Percentiles rank a stretch among this genome's conserved stretches.
Evolutionary conservation across 2,888 invertebrate genomes (phyloP).

Genomic region (Beris morrisii): DNA sequence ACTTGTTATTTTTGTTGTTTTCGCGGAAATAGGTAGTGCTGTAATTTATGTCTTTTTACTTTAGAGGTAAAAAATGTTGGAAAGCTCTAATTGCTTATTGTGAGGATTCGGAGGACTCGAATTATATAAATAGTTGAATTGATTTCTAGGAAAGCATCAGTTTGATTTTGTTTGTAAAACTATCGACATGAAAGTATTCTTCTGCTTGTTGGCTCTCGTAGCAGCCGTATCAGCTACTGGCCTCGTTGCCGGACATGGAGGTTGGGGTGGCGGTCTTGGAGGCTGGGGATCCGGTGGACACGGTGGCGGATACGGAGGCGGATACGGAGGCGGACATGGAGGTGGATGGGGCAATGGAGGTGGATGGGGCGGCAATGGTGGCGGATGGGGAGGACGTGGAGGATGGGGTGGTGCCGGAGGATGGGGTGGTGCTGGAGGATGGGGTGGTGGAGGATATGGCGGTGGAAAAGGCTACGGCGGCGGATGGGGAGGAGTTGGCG

Average conservation of each 20-base stretch:
- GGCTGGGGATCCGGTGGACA: constrained; percentile 10
- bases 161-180: neutral
- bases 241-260: neutral
- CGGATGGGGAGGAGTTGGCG: constrained; percentile 5
- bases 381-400: neutral
- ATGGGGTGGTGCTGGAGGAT: neutral
- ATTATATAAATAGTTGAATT: constrained; percentile 20
- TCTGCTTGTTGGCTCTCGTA: constrained; percentile 14
- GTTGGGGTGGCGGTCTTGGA: neutral
- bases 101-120: too few relatives aligned
- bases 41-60: too few relatives aligned
- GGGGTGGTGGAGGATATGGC: neutral
- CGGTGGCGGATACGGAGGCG: neutral
- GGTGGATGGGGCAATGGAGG: constrained; percentile 7
- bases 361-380: neutral
- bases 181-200: constrained; percentile 17
- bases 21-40: too few relatives aligned
- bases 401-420: constrained; percentile 1
- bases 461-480: neutral
- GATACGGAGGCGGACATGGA: neutral
- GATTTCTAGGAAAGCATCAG: constrained; percentile 10
- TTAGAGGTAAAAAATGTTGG: too few relatives aligned
- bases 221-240: constrained; percentile 15
- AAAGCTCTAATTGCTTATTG: too few relatives aligned
- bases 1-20: too few relatives aligned